phyloP scores from a whole-genome alignment of 2,113 vertebrate genomes.

The Pomatostomus ruficeps region DNA sequence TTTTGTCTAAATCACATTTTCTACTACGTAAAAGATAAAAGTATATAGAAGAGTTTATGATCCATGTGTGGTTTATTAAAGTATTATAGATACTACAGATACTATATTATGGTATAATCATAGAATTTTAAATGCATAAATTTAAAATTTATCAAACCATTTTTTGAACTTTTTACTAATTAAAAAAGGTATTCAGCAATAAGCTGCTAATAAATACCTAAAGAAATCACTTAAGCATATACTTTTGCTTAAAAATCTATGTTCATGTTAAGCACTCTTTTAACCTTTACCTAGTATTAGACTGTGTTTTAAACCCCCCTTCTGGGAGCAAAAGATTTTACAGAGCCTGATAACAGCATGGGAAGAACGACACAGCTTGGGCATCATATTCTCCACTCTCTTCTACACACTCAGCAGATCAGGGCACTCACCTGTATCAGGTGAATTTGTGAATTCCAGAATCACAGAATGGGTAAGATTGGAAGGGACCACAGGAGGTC shows the following conservation, averaged over 20 bases:
- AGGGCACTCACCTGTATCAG: accelerated
- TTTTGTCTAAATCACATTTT: background rate
- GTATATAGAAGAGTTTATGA: background rate
- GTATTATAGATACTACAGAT: background rate
- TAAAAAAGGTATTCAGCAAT: background rate
- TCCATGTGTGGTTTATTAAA: background rate
- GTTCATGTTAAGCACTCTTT: background rate
- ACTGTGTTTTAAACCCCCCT: background rate
- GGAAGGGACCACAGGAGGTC: background rate
- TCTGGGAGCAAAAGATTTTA: background rate
- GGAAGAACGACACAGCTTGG: background rate
- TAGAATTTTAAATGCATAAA: background rate
- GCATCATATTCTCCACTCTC: background rate
- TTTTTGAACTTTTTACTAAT: background rate
- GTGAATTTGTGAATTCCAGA: background rate
- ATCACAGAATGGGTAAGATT: background rate
- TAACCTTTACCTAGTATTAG: background rate
- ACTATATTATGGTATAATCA: no score
- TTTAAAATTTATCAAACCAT: background rate
- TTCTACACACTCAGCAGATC: background rate
- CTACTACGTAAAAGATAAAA: background rate
- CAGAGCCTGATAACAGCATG: background rate
- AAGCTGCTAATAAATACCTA: background rate
- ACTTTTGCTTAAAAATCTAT: background rate
- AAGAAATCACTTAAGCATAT: background rate